These are phyloP conservation scores for Formicarius rufipectus DNA, from an alignment of 2,113 vertebrate species.

Conservation along the genomic window DNA sequence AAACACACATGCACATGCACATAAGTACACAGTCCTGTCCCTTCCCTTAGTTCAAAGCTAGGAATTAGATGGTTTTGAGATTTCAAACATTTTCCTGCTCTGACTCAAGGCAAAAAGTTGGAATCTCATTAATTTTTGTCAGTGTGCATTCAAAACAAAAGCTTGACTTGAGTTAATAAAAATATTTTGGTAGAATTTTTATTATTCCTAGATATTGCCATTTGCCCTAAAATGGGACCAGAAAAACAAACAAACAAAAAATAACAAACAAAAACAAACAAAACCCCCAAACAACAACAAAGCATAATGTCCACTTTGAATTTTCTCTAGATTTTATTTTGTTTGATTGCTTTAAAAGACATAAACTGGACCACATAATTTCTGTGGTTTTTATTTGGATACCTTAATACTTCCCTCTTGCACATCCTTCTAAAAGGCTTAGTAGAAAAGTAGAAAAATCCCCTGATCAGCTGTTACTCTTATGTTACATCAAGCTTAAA, in stretches of 20 bases:
- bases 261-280: too few relatives aligned
- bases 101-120: not conserved
- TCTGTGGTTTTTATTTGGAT: not conserved
- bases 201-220: not conserved
- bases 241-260: too few relatives aligned
- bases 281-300: too few relatives aligned
- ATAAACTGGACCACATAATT: not conserved
- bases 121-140: slow-evolving; percentile 5
- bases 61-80: not conserved
- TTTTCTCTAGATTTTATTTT: not conserved
- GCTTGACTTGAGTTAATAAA: not conserved
- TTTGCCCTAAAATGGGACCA: not conserved
- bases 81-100: slow-evolving; percentile 32
- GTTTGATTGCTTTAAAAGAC: not conserved
- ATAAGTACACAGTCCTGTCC: not conserved
- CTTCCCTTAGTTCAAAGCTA: slow-evolving; percentile 19
- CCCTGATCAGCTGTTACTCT: not conserved
- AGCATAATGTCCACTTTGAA: not conserved
- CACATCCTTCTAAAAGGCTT: not conserved
- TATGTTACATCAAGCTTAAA: not conserved
- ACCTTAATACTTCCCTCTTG: not conserved
- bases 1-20: fast-evolving
- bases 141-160: not conserved
- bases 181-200: not conserved
- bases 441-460: not conserved